Conservation (phyloP, 2,888 invertebrate genomes). For the Seladonia tumulorum region DNA sequence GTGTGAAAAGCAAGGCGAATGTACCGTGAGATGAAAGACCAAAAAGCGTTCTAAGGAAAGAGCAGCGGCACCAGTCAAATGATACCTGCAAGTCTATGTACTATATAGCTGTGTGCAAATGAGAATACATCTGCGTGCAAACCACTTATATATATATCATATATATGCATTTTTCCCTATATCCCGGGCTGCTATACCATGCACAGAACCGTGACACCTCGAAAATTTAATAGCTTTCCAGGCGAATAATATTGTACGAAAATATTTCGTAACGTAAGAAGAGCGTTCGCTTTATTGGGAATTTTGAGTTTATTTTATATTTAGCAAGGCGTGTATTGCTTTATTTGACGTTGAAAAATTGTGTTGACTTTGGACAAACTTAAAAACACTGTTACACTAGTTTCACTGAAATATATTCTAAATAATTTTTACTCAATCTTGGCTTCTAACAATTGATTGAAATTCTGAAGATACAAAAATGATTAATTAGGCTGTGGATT, state of each 20-base stretch:
- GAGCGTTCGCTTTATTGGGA: neutral
- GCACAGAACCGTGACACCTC: neutral
- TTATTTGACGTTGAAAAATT: too few relatives aligned
- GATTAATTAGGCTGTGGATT: too few relatives aligned
- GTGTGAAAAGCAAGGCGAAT: slow-evolving; percentile 11
- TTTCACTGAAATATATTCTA: too few relatives aligned
- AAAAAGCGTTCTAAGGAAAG: slow-evolving; percentile 4
- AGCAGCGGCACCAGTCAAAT: neutral
- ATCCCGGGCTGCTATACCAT: neutral
- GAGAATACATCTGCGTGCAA: neutral
- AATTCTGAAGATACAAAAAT: too few relatives aligned
- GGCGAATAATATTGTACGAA: neutral
- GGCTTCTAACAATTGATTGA: too few relatives aligned
- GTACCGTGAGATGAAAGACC: neutral
- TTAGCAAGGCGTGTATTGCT: neutral
- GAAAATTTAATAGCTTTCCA: neutral
- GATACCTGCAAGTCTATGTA: neutral
- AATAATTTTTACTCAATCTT: too few relatives aligned
- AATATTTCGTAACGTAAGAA: neutral
- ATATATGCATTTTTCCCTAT: neutral
- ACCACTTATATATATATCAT: neutral
- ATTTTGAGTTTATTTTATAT: neutral
- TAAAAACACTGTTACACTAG: too few relatives aligned
- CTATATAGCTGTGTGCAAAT: neutral
- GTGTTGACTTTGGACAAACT: too few relatives aligned